Base-by-base conservation (phyloP, 2,888 invertebrate genomes). In the Frankliniella fusca region DNA sequence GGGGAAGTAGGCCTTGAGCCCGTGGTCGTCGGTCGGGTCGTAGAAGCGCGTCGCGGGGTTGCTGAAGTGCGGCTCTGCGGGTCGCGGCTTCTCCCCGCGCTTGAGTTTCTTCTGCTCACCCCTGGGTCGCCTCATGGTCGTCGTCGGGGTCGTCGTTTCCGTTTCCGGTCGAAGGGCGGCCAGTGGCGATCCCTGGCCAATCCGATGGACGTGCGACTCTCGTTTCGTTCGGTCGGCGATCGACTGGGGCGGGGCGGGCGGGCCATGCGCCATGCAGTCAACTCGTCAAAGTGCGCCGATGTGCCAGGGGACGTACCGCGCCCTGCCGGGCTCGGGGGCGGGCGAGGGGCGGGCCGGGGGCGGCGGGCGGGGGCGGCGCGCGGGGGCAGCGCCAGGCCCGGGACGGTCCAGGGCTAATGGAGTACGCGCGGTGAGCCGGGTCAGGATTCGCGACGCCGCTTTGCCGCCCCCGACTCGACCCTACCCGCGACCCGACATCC, bases 191-290 rank as follows among this genome's bases (percentile, higher is more conserved):
- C 5, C 38, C 38, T 38, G 38, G 38, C 38, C 38, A 38, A 38
- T 38, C 38, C 38, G 38, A 38, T 2, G 38, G 27, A 11, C 70
- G 27, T 27, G 27, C 70, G 70, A 76, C 70, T 76, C 70, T 23
- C 70, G 70, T 23, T 76, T 76, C 70, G 70, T 76, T 76, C 70
- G 70, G 70, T 23, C 27, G 27, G 70, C 70, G 70, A 76, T 76
- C 70, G 70, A 76, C 70, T 76, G 70, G n/a, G n/a, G n/a, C n/a
- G n/a, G n/a, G n/a, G n/a, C n/a, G n/a, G n/a, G n/a, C n/a, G n/a
- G n/a, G n/a, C n/a, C n/a, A n/a, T n/a, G n/a, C n/a, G n/a, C n/a
- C n/a, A n/a, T n/a, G 70, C 70, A 10, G 12, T 76, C 27, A 18
- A n/a, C n/a, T 15, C 61, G 61, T 18, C 61, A n/a, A 61, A 18